Percentiles rank a stretch among this genome's conserved stretches.
Evolutionary conservation across 2,113 vertebrate species (phyloP).

Genomic region (Sapajus apella): DNA sequence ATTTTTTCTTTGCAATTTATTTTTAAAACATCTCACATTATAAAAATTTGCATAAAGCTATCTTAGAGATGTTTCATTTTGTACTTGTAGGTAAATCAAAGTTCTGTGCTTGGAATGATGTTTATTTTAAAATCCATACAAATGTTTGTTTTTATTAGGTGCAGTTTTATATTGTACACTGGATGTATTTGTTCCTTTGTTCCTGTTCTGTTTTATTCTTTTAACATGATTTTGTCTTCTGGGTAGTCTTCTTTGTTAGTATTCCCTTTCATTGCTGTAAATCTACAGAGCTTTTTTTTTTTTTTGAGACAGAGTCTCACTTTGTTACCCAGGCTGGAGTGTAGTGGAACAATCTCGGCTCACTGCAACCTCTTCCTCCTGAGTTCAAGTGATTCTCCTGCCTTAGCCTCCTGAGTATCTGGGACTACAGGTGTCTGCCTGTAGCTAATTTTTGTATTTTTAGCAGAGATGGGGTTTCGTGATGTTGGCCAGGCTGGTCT

Average conservation of each 20-base stretch:
- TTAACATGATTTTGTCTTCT: constrained; percentile 39
- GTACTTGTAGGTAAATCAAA: constrained; percentile 40
- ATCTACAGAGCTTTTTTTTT: background rate
- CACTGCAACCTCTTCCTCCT: too few relatives aligned
- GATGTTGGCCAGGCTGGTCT: too few relatives aligned
- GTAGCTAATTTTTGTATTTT: too few relatives aligned
- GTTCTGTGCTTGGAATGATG: constrained; percentile 27
- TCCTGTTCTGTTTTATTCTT: constrained; percentile 18
- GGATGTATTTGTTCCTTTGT: background rate
- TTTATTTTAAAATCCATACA: constrained; percentile 34
- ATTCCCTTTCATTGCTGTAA: background rate
- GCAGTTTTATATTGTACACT: constrained; percentile 21
- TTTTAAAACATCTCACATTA: constrained; percentile 63
- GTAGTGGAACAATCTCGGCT: too few relatives aligned
- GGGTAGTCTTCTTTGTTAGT: background rate
- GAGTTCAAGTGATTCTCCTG: too few relatives aligned
- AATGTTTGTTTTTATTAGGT: constrained; percentile 33
- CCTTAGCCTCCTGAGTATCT: too few relatives aligned
- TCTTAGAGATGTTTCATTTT: constrained; percentile 46
- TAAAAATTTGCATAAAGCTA: constrained; percentile 45
- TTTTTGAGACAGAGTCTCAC: too few relatives aligned
- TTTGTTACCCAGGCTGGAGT: too few relatives aligned
- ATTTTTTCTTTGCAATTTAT: constrained; percentile 33
- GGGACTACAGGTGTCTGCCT: too few relatives aligned
- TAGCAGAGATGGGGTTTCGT: too few relatives aligned